Evolutionary conservation across 2,888 invertebrate species (phyloP).

Genomic region (Drosophila fulvimacula): DNA sequence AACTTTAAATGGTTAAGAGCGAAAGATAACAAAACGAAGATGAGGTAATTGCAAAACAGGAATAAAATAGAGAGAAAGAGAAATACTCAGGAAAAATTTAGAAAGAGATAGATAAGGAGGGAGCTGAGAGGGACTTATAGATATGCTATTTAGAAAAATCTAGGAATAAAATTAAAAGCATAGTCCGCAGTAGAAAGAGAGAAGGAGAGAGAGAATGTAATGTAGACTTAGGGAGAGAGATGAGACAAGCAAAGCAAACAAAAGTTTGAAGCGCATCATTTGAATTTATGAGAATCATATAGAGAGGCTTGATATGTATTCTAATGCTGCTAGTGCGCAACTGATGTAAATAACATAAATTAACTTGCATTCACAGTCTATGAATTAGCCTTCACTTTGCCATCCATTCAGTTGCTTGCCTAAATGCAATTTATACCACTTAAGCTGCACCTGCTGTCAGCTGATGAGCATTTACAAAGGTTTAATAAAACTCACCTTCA

Average conservation of each 20-base stretch:
- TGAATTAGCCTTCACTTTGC: slow-evolving; percentile 2
- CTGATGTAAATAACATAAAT: neutral
- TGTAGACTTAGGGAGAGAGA: neutral
- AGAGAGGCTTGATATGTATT: neutral
- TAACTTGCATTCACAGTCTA: neutral
- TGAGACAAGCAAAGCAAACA: neutral
- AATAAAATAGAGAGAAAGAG: neutral
- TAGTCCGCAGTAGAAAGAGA: no score
- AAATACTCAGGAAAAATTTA: neutral
- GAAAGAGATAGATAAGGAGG: neutral
- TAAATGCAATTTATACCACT: neutral
- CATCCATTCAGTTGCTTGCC: neutral
- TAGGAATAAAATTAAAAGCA: no score
- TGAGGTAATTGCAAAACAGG: neutral
- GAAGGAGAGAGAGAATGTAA: no score
- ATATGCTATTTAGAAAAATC: no score
- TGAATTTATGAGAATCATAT: neutral
- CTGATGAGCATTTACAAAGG: slow-evolving; percentile 2
- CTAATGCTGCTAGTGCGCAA: accelerated
- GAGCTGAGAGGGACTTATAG: neutral
- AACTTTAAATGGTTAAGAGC: no score
- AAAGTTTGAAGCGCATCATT: neutral
- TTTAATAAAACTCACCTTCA: neutral
- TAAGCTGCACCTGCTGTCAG: neutral
- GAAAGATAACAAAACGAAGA: neutral